Conservation (phyloP, 2,113 vertebrate genomes). For the Scolopax mira region DNA sequence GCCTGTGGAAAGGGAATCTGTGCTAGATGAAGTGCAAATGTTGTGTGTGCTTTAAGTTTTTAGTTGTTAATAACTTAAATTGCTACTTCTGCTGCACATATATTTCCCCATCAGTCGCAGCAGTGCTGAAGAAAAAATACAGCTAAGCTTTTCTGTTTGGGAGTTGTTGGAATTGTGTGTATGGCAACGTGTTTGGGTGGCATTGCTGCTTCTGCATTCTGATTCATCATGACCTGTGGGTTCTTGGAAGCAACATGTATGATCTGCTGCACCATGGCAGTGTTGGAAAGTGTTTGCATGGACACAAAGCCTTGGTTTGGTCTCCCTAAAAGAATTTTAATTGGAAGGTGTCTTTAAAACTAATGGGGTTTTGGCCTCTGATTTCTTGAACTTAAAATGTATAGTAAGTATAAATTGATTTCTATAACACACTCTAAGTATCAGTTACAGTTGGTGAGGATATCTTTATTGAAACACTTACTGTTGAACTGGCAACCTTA, state of each 20-base stretch:
- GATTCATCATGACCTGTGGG: rapidly evolving
- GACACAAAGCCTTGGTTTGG: background rate
- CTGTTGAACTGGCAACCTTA: background rate
- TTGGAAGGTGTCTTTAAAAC: background rate
- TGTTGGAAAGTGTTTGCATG: background rate
- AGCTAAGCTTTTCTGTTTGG: background rate
- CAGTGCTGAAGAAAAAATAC: background rate
- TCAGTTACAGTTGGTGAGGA: background rate
- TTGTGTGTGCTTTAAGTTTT: background rate
- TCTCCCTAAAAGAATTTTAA: background rate
- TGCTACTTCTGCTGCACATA: background rate
- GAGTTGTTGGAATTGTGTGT: background rate
- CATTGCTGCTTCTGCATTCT: background rate
- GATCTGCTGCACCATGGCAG: background rate
- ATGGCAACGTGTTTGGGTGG: background rate
- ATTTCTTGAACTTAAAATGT: background rate
- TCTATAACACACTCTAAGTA: background rate
- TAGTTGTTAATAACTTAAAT: background rate
- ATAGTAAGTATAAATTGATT: background rate
- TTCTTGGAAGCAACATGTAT: background rate
- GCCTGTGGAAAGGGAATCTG: background rate
- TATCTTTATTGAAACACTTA: background rate
- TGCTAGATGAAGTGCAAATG: background rate
- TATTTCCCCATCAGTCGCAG: background rate
- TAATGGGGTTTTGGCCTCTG: background rate